A percentile compares a stretch with the other conserved stretches of the same genome.
Conservation (phyloP, 2,113 vertebrate genomes). For the Hydrochoerus hydrochaeris region DNA sequence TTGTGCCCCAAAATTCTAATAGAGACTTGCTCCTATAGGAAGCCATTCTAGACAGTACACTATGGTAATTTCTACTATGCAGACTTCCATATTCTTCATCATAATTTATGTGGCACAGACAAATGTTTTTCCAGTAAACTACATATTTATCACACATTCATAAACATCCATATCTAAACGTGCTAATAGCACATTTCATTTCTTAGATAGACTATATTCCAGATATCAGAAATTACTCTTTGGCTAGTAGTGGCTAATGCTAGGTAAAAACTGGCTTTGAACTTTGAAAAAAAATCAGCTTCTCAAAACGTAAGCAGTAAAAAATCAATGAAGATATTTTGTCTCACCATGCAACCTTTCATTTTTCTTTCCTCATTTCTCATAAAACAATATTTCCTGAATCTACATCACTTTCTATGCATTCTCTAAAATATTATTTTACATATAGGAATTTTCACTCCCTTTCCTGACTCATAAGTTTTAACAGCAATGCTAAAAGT, state of each 20-base stretch:
- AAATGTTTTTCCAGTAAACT: not conserved
- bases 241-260: not conserved
- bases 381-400: not conserved
- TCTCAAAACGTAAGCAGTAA: not conserved
- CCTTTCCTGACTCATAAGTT: not conserved
- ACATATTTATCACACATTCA: not conserved
- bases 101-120: not conserved
- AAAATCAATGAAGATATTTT: not conserved
- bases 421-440: not conserved
- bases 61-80: not conserved
- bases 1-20: constrained; percentile 5
- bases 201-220: not conserved
- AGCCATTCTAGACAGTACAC: not conserved
- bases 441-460: not conserved
- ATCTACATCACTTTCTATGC: not conserved
- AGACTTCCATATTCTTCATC: constrained; percentile 23
- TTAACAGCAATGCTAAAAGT: not conserved
- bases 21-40: not conserved
- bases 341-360: not conserved
- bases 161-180: not conserved
- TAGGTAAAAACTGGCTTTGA: not conserved
- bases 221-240: constrained; percentile 13
- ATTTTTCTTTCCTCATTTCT: not conserved
- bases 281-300: constrained; percentile 24
- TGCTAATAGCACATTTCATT: not conserved